Base-by-base conservation (phyloP, 2,888 invertebrate species). In the Synergus umbraculus region DNA sequence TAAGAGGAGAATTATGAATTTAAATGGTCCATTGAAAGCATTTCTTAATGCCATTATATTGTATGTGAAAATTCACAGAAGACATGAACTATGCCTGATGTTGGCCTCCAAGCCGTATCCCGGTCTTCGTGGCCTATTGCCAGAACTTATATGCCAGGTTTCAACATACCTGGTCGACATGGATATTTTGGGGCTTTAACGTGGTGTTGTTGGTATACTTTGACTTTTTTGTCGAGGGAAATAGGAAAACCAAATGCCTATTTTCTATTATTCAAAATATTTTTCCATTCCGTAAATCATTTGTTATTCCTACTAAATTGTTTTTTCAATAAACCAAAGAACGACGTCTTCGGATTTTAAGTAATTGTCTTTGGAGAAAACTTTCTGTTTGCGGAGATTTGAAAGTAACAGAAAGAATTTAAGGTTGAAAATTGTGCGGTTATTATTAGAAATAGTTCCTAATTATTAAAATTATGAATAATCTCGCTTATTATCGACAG, bases 141-240 rank as follows among this genome's bases (percentile, higher is more conserved):
- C 92, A 92, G 86, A 88, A 89, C 91, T 91, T 90, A 89, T 86
- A 89, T 91, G 91, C 91, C 90, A 91, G 90, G 89, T 91, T 91
- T 91, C 91, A 87, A 90, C 91, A 91, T 90, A 90, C 89, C 90
- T 87, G 90, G 87, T 88, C 89, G 88, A 89, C 90, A 90, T 89
- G 90, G 91, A 91, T 91, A 92, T 92, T 92, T 91, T 92, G 90
- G 90, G 90, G 90, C 89, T 88, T 89, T 84, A 85, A 87, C 84
- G 84, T 82, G 81, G 85, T 29, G 29, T 29, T 85, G 87, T 85
- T 82, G 86, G 86, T 87, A 86, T 84, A 22, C 66, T 67, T 41
- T 37, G 66, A 43, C n/a, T 66, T 66, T 60, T 60, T 66, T 43
- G 66, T 66, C 66, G 43, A 58, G 9, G 29, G 12, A 73, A 69